These are phyloP conservation scores for Loxodonta africana DNA, from an alignment of 2,113 vertebrate genomes.

Conservation along the genomic window DNA sequence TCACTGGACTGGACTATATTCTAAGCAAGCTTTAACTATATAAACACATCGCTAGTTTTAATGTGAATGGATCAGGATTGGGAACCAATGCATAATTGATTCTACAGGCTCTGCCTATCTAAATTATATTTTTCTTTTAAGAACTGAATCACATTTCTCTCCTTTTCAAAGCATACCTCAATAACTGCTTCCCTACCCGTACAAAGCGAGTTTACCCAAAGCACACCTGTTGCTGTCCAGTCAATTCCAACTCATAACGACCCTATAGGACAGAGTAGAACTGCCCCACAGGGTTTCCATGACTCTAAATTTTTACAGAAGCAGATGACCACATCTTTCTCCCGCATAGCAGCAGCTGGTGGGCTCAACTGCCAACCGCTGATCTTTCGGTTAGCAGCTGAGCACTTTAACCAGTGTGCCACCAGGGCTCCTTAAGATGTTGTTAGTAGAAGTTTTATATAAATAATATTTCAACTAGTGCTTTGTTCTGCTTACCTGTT, in stretches of 20 bases:
- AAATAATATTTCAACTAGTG: constrained; percentile 1
- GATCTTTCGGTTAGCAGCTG: too few relatives aligned
- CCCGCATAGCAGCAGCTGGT: too few relatives aligned
- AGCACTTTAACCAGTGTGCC: too few relatives aligned
- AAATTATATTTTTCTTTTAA: constrained; percentile 19
- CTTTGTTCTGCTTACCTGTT: constrained; percentile 7
- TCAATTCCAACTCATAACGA: too few relatives aligned
- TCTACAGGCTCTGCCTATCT: neutral
- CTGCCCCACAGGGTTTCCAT: too few relatives aligned
- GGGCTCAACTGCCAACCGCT: too few relatives aligned
- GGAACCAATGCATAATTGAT: neutral
- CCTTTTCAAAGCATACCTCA: neutral
- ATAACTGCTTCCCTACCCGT: neutral
- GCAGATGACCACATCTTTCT: too few relatives aligned
- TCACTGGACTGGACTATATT: neutral
- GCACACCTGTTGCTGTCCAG: too few relatives aligned
- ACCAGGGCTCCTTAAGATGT: neutral
- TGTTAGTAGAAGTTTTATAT: neutral
- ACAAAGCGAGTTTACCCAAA: neutral
- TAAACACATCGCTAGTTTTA: neutral
- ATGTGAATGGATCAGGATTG: neutral
- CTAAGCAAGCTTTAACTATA: constrained; percentile 5
- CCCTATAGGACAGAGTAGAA: too few relatives aligned
- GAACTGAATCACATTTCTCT: neutral
- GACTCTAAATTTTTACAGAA: too few relatives aligned